Percentiles rank a stretch among this genome's conserved stretches.
phyloP scores from a whole-genome alignment of 2,797 vertebrate genomes.

The Dendrocincla fuliginosa region DNA sequence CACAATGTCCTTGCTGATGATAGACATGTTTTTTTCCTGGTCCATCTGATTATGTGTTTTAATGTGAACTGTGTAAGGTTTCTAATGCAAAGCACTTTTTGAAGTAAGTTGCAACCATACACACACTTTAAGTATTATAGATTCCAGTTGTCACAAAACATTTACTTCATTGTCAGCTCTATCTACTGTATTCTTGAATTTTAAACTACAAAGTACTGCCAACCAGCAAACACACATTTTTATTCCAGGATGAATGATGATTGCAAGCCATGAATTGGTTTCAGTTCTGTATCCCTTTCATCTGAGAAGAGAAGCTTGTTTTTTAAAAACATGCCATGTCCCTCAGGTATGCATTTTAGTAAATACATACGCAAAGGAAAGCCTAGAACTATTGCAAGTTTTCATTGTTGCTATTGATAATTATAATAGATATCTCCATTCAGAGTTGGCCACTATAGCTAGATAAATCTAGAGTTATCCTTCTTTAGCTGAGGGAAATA shows the following conservation, averaged over 20 bases:
- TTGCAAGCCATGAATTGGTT: background rate
- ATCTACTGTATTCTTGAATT: constrained; percentile 3
- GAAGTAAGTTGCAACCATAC: background rate
- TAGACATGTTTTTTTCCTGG: background rate
- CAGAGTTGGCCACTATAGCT: background rate
- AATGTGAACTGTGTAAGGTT: background rate
- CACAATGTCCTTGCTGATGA: background rate
- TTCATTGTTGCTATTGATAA: background rate
- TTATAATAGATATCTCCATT: background rate
- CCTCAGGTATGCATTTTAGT: background rate
- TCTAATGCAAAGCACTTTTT: background rate
- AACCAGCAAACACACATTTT: background rate
- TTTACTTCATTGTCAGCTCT: constrained; percentile 45
- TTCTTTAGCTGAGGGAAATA: background rate
- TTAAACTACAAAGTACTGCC: constrained; percentile 4
- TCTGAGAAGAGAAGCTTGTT: background rate
- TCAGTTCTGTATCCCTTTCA: background rate
- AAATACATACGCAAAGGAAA: background rate
- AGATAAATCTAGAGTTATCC: background rate
- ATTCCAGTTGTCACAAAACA: constrained; percentile 40
- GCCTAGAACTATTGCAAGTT: background rate
- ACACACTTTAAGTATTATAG: constrained; percentile 1
- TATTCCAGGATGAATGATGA: background rate
- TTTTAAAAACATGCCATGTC: background rate
- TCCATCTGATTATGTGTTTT: background rate